Percentiles rank a stretch among this genome's conserved stretches.
phyloP scores from a whole-genome alignment of 2,797 vertebrate genomes.

The Gouania willdenowi region DNA sequence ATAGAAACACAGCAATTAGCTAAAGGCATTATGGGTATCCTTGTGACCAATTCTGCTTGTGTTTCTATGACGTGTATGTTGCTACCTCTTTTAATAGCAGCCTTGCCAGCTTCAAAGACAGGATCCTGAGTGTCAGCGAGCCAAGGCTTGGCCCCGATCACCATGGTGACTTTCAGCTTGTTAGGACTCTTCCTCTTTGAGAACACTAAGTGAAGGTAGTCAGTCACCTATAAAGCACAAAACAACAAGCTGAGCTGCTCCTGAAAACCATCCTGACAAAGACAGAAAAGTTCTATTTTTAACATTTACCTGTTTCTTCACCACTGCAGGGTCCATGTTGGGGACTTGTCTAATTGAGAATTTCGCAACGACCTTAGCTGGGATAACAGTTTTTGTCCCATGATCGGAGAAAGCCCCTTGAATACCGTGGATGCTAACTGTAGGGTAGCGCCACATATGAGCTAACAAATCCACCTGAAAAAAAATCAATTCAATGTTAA shows the following conservation, averaged over 20 bases:
- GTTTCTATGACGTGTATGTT: too few species aligned
- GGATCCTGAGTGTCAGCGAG: slow-evolving; percentile 68
- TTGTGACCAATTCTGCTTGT: too few species aligned
- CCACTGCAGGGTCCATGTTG: slow-evolving; percentile 78
- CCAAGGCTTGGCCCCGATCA: slow-evolving; percentile 83
- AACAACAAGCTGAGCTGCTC: neutral
- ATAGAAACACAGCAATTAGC: too few species aligned
- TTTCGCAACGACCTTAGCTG: slow-evolving; percentile 85
- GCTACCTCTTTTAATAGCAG: slow-evolving; percentile 84
- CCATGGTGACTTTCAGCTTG: slow-evolving; percentile 80
- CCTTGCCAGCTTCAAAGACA: slow-evolving; percentile 82
- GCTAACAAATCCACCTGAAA: slow-evolving; percentile 84
- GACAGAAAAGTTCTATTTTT: accelerated
- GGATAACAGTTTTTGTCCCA: slow-evolving; percentile 89
- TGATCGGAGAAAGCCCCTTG: slow-evolving; percentile 85
- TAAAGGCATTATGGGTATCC: too few species aligned
- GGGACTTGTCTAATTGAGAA: slow-evolving; percentile 92
- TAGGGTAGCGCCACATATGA: slow-evolving; percentile 86
- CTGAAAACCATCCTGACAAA: too few species aligned
- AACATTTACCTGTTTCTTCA: slow-evolving; percentile 82
- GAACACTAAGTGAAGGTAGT: slow-evolving; percentile 83
- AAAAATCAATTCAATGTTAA: too few species aligned
- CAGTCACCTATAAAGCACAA: slow-evolving; percentile 74
- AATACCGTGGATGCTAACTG: slow-evolving; percentile 88
- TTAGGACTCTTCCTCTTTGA: slow-evolving; percentile 87